Evolutionary conservation across 2,888 invertebrate species (phyloP).

Genomic region (Trisateles emortualis): DNA sequence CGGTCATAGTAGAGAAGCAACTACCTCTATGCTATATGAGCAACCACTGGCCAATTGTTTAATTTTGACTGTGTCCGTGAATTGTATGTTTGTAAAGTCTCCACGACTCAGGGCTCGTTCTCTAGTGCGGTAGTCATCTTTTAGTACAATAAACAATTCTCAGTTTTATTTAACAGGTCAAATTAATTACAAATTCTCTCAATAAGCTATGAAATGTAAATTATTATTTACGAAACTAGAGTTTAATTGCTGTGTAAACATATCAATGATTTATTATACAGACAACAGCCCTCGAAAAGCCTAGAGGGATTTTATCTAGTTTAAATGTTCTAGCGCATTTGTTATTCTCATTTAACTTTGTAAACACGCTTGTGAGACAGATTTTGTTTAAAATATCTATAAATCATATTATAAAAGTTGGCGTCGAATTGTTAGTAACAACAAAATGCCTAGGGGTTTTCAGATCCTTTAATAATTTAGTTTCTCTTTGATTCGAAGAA

Average conservation of each 20-base stretch:
- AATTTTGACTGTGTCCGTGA: too few species aligned
- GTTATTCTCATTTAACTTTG: slow-evolving; percentile 27
- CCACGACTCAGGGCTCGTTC: too few species aligned
- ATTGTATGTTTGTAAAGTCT: too few species aligned
- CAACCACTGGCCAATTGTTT: too few species aligned
- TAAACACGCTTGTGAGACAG: slow-evolving; percentile 30
- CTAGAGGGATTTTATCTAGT: slow-evolving; percentile 7
- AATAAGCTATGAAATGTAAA: background rate
- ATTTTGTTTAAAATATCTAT: slow-evolving; percentile 31
- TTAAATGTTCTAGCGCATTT: background rate
- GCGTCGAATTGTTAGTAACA: slow-evolving; percentile 19
- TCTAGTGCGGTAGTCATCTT: too few species aligned
- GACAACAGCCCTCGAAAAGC: background rate
- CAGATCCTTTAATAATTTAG: background rate
- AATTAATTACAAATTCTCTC: background rate
- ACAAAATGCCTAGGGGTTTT: slow-evolving; percentile 6
- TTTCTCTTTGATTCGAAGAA: slow-evolving; percentile 7
- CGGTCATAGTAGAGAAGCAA: too few species aligned
- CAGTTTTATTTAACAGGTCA: background rate
- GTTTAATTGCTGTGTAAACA: slow-evolving; percentile 11
- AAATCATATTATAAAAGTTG: slow-evolving; percentile 45
- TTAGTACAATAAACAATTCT: too few species aligned
- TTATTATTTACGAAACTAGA: slow-evolving; percentile 4
- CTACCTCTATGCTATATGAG: too few species aligned
- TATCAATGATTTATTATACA: slow-evolving; percentile 13